phyloP scores from a whole-genome alignment of 1,140 invertebrate species.

The Dendrolimus punctatus region DNA sequence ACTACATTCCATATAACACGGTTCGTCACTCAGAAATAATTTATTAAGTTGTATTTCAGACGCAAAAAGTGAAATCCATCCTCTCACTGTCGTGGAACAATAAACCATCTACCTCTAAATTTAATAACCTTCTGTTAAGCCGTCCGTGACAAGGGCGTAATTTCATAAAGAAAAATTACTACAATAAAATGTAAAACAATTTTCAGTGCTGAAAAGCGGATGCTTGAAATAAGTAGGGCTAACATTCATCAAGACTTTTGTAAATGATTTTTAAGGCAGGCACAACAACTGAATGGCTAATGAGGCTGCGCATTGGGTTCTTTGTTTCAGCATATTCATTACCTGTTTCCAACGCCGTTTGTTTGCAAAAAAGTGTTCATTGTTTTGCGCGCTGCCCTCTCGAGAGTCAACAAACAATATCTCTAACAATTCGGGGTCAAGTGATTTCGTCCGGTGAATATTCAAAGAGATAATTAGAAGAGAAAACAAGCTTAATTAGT shows the following conservation, averaged over 20 bases:
- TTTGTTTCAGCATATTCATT: conserved; percentile 66
- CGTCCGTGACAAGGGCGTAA: background rate
- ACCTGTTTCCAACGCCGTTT: conserved; percentile 48
- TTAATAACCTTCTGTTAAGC: too few species aligned
- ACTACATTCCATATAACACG: too few species aligned
- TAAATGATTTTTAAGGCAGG: conserved; percentile 53
- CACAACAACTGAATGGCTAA: conserved; percentile 57
- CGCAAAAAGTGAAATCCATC: too few species aligned
- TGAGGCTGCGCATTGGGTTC: conserved; percentile 46
- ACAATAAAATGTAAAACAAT: conserved; percentile 17
- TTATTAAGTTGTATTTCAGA: too few species aligned
- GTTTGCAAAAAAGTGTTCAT: conserved; percentile 54
- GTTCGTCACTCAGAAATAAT: too few species aligned
- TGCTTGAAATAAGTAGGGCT: conserved; percentile 21
- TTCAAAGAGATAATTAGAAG: conserved; percentile 35
- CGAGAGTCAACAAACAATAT: conserved; percentile 54
- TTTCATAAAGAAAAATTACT: conserved; percentile 7
- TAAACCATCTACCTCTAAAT: too few species aligned
- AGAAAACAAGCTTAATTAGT: conserved; percentile 35
- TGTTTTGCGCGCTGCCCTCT: conserved; percentile 39
- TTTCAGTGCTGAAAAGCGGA: conserved; percentile 15
- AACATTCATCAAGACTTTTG: conserved; percentile 43
- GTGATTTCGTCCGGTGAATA: conserved; percentile 40
- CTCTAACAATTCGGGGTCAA: conserved; percentile 57
- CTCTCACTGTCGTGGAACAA: too few species aligned